Percentiles rank a stretch among this genome's conserved stretches.
Evolutionary conservation across 2,113 vertebrate species (phyloP).

Genomic region (Nannospalax galili): DNA sequence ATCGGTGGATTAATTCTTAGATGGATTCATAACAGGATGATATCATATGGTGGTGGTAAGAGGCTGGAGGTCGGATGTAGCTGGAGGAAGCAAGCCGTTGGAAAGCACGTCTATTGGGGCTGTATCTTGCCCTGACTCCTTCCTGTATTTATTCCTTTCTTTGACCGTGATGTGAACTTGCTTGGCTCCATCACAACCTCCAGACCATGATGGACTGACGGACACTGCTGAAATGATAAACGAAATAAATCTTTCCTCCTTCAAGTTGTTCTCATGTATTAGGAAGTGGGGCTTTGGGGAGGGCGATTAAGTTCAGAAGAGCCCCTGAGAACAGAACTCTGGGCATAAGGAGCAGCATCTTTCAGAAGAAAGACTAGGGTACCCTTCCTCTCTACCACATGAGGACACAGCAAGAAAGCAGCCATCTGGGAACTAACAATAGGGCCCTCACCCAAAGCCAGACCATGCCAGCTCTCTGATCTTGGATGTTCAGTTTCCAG

Average conservation of each 20-base stretch:
- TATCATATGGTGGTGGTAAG: not conserved
- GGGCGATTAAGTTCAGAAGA: not conserved
- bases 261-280: not conserved
- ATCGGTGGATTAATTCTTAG: not conserved
- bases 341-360: not conserved
- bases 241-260: not conserved
- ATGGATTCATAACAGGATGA: not conserved
- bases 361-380: not conserved
- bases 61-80: not conserved
- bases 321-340: not conserved
- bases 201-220: not conserved
- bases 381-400: not conserved
- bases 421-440: not conserved
- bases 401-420: not conserved
- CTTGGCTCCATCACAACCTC: not conserved
- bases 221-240: not conserved
- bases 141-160: not conserved
- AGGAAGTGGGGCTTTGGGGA: not conserved
- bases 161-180: not conserved
- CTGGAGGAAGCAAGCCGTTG: not conserved
- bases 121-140: not conserved
- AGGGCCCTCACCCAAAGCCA: not conserved
- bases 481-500: not conserved
- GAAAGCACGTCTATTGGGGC: not conserved
- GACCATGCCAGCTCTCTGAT: not conserved